These are phyloP conservation scores for Paelopatides confundens DNA, from an alignment of 53 echinoderm and acorn worm genomes.

Conservation along the genomic window DNA sequence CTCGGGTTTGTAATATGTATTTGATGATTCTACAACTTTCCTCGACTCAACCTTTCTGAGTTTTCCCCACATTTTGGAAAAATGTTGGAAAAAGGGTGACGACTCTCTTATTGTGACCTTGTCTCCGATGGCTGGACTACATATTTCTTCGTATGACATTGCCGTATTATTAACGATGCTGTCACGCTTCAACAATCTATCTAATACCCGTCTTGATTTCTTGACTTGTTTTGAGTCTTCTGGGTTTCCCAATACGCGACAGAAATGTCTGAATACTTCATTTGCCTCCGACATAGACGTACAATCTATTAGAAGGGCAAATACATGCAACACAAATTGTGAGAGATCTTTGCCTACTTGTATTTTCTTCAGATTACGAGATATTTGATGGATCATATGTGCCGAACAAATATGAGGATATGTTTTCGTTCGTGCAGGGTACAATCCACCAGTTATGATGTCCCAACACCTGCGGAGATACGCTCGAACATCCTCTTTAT, in stretches of 20 bases:
- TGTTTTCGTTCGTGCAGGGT: not conserved
- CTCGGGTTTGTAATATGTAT: not conserved
- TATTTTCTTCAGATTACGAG: not conserved
- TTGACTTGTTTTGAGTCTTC: not conserved
- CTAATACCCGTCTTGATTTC: too few relatives aligned
- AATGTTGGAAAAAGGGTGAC: not conserved
- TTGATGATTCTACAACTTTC: not conserved
- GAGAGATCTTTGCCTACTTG: not conserved
- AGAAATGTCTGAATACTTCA: not conserved
- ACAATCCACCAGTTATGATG: not conserved
- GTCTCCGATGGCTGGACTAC: not conserved
- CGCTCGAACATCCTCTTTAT: not conserved
- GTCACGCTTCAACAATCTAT: too few relatives aligned
- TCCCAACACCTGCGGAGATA: not conserved
- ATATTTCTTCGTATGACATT: too few relatives aligned
- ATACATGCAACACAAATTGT: not conserved
- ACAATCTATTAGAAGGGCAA: not conserved
- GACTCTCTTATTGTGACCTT: not conserved
- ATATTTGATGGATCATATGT: not conserved
- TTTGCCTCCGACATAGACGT: not conserved
- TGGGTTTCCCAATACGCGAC: not conserved
- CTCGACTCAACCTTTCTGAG: not conserved
- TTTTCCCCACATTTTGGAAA: not conserved
- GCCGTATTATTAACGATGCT: too few relatives aligned
- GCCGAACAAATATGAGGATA: slow-evolving; percentile 33